Evolutionary conservation across 2,797 vertebrate genomes (phyloP).

Genomic region (Hyperoplus immaculatus): DNA sequence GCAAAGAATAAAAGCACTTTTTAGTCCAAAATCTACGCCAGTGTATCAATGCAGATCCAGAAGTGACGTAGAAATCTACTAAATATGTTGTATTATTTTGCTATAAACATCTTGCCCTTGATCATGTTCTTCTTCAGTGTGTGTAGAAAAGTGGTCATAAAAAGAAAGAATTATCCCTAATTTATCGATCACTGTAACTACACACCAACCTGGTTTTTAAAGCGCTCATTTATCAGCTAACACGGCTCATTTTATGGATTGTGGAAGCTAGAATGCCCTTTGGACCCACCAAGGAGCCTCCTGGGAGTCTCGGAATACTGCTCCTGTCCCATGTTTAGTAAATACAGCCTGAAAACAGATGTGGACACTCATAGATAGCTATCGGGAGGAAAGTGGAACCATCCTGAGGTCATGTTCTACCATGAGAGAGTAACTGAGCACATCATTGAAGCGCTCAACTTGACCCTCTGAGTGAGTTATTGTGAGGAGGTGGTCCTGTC

Average conservation of each 20-base stretch:
- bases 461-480: constrained; percentile 67
- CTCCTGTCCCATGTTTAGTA: constrained; percentile 62
- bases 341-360: constrained; percentile 73
- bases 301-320: constrained; percentile 52
- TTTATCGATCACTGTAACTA: constrained; percentile 15
- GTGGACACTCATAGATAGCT: constrained; percentile 51
- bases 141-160: constrained; percentile 3
- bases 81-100: background rate
- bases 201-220: constrained; percentile 38
- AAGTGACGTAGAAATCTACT: background rate
- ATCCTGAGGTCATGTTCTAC: constrained; percentile 65
- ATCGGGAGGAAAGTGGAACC: constrained; percentile 67
- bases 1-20: constrained; percentile 11
- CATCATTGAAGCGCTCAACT: constrained; percentile 57
- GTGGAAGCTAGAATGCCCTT: constrained; percentile 61
- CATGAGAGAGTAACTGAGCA: constrained; percentile 62
- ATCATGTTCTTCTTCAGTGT: constrained; percentile 12
- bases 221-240: constrained; percentile 49
- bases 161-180: constrained; percentile 19
- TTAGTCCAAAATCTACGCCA: background rate
- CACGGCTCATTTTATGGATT: constrained; percentile 66
- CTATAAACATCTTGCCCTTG: background rate
- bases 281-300: constrained; percentile 60
- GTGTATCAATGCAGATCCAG: no score
- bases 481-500: constrained; percentile 52